Conservation (phyloP, 92 coral and sea anemone species). For the Phenganax marumi region DNA sequence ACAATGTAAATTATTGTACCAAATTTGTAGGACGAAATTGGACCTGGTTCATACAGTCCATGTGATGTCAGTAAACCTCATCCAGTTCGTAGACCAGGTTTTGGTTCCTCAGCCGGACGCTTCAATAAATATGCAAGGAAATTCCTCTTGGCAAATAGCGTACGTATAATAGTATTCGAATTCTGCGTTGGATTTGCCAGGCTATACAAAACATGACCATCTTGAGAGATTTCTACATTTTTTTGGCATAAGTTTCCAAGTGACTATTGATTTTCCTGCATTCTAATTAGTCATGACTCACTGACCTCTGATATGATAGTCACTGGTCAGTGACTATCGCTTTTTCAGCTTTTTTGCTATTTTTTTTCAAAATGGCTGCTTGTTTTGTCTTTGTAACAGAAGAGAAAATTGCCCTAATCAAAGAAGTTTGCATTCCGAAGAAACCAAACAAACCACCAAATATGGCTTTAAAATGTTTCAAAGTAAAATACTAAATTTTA, state of each 20-base stretch:
- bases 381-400: no score
- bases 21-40: slow-evolving; percentile 68
- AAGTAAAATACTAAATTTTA: neutral
- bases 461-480: no score
- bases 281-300: no score
- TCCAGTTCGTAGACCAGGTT: slow-evolving; percentile 74
- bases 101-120: slow-evolving; percentile 95
- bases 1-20: neutral
- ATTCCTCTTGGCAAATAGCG: slow-evolving; percentile 88
- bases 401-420: no score
- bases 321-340: no score
- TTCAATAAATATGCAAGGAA: slow-evolving; percentile 86
- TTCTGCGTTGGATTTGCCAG: neutral
- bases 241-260: no score
- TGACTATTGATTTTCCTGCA: no score
- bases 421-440: no score
- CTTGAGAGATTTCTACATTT: neutral
- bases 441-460: neutral
- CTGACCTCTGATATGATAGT: no score
- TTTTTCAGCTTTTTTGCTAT: no score
- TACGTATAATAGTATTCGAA: slow-evolving; percentile 45
- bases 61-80: slow-evolving; percentile 72
- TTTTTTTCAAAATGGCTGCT: no score
- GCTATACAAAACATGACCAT: neutral
- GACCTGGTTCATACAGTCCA: slow-evolving; percentile 85